Evolutionary conservation across 2,888 invertebrate genomes (phyloP), one percentile per base, ranked within the genome.

Genomic region (Scaptomyza caliginosa): DNA sequence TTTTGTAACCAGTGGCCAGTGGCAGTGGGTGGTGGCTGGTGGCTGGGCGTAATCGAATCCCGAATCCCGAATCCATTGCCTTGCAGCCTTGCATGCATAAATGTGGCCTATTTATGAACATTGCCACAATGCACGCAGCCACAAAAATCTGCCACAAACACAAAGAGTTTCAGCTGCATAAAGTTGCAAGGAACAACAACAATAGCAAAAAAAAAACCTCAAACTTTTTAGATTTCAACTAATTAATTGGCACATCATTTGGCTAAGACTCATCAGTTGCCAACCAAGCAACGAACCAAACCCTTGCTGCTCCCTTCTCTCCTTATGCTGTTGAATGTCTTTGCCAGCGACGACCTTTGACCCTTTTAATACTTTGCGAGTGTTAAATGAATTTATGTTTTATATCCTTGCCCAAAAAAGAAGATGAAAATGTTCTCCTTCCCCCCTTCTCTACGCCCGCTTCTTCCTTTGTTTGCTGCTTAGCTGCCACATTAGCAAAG

Each of bases 401-500:
- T 46, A 28, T 55, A 16, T n/a, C n/a, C n/a, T n/a, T n/a, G n/a
- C 28, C 56, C 49, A 32, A 38, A 32, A 42, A 75, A 64, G 26
- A 17, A 28, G 45, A n/a, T n/a, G 7, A 57, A 69, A 57, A 57
- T 57, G 46, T 34, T 54, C 8, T 32, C 28, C 68, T 51, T 49
- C 2, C 24, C n/a, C 24, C 8, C 21, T 2, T 21, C 13, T 2
- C 7, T 16, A 16, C 16, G 3, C 21, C 17, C 11, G 13, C 6
- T 16, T 26, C 19, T 30, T n/a, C 11, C 38, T 11, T 19, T 45
- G 17, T 45, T 45, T 32, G 45, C 46, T 55, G 51, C 70, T 77
- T 73, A 83, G 81, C 86, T 77, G 77, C 52, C 81, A 86, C 84
- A 80, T 80, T 86, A 80, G 86, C 81, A 80, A 72, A 80, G 81